Conservation (phyloP, 2,888 invertebrate genomes). For the Limnephilus marmoratus region DNA sequence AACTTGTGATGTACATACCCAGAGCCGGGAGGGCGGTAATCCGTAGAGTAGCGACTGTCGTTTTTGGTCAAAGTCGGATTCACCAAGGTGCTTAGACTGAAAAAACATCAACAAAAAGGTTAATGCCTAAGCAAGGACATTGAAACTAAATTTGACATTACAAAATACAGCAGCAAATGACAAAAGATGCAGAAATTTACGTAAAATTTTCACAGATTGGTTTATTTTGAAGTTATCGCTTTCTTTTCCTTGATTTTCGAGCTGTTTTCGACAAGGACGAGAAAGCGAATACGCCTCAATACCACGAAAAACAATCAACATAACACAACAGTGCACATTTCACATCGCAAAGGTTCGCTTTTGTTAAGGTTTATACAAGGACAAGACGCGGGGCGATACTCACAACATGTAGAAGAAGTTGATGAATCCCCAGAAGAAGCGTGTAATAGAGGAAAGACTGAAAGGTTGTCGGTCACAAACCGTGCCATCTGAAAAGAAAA, state of each 20-base stretch:
- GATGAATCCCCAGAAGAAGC: conserved; percentile 76
- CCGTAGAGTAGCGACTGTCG: conserved; percentile 73
- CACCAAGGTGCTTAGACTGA: conserved; percentile 72
- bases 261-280: background rate
- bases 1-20: conserved; percentile 69
- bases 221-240: background rate
- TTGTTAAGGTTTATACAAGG: background rate
- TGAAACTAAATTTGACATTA: background rate
- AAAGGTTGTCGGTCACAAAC: conserved; percentile 75
- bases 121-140: background rate
- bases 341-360: background rate
- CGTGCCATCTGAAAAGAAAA: conserved; percentile 74
- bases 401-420: conserved; percentile 78
- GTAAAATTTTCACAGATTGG: background rate
- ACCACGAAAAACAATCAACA: background rate
- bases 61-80: conserved; percentile 73
- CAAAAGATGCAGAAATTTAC: background rate
- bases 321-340: background rate
- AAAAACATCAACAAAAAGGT: conserved; percentile 57
- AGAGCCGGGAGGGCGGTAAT: conserved; percentile 74
- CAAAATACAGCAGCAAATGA: background rate
- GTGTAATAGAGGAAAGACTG: conserved; percentile 72
- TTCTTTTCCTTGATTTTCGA: background rate
- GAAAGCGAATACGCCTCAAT: background rate
- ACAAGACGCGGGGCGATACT: conserved; percentile 69